A percentile compares a stretch with the other conserved stretches of the same genome.
Evolutionary conservation across 1,140 invertebrate species (phyloP).

Genomic region (Aricia agestis): DNA sequence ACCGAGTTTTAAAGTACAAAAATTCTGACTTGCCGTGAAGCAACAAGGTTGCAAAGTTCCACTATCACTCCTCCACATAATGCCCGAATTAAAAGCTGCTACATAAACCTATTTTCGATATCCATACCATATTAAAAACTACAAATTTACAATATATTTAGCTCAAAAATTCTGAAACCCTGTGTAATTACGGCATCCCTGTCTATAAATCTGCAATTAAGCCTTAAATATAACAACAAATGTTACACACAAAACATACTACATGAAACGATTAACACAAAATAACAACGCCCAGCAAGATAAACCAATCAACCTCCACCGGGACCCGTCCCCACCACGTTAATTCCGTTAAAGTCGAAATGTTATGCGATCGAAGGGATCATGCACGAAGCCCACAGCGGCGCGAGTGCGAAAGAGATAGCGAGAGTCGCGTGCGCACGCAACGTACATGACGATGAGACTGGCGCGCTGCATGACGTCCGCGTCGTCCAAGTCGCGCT

Average conservation of each 20-base stretch:
- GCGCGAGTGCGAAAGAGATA: slow-evolving; percentile 13
- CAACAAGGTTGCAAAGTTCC: too few relatives aligned
- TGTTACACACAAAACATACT: slow-evolving; percentile 1
- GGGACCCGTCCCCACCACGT: background rate
- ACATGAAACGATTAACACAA: slow-evolving; percentile 13
- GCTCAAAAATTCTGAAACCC: background rate
- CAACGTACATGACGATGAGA: slow-evolving; percentile 89
- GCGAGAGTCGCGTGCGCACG: slow-evolving; percentile 21
- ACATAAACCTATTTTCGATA: too few relatives aligned
- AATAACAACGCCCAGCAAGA: slow-evolving; percentile 3
- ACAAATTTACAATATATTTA: background rate
- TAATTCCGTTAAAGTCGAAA: slow-evolving; percentile 6
- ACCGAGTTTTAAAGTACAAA: too few relatives aligned
- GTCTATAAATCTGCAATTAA: background rate
- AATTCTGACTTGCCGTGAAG: too few relatives aligned
- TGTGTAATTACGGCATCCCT: background rate
- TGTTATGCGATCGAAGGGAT: slow-evolving; percentile 11
- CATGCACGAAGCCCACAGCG: slow-evolving; percentile 10
- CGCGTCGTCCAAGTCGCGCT: slow-evolving; percentile 82
- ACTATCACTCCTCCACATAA: too few relatives aligned
- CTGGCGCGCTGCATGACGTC: slow-evolving; percentile 88
- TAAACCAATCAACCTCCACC: background rate
- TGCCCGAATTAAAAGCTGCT: too few relatives aligned
- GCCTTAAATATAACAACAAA: slow-evolving; percentile 7
- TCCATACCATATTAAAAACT: background rate